phyloP scores from a whole-genome alignment of 1,140 invertebrate species.

The Pentalonia nigronervosa region DNA sequence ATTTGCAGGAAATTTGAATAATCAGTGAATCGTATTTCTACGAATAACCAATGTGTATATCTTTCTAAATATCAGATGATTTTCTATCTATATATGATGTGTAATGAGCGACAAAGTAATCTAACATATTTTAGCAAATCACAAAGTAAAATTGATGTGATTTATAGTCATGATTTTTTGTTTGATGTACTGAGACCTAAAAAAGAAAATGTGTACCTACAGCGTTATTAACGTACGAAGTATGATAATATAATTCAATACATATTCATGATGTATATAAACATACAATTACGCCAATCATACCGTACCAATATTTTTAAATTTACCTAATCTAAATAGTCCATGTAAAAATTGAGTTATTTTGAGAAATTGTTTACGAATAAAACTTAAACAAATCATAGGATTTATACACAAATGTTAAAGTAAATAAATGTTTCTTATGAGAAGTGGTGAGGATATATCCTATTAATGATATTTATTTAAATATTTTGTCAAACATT shows the following conservation, averaged over 20 bases:
- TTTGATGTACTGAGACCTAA: not conserved
- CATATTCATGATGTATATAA: not conserved
- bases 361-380: not conserved
- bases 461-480: not conserved
- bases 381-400: too few species aligned
- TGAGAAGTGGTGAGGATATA: not conserved
- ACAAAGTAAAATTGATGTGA: not conserved
- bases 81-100: not conserved
- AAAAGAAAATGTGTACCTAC: too few species aligned
- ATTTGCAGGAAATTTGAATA: not conserved
- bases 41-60: not conserved
- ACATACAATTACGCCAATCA: not conserved
- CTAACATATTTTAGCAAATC: not conserved
- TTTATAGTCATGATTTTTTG: not conserved
- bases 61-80: not conserved
- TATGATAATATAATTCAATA: not conserved
- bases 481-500: too few species aligned
- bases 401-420: too few species aligned
- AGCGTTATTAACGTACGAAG: not conserved
- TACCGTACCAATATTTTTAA: not conserved
- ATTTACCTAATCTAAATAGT: not conserved
- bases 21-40: not conserved
- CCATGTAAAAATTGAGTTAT: not conserved
- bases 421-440: not conserved
- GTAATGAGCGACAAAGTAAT: not conserved